phyloP scores from a whole-genome alignment of 2,888 invertebrate species.

The Lycocerus yunnanus region DNA sequence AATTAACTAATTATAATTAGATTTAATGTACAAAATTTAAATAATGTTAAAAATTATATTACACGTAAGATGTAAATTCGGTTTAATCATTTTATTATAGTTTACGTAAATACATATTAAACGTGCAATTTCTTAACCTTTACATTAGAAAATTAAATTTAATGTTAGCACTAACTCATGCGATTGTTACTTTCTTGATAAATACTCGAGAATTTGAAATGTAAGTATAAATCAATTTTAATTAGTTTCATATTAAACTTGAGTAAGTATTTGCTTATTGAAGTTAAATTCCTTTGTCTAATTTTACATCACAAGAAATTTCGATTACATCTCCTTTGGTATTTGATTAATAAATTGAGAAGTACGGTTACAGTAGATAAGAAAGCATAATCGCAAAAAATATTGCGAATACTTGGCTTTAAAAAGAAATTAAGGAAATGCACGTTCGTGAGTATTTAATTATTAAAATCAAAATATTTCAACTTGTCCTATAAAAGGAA shows the following conservation, averaged over 20 bases:
- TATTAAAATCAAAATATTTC: neutral
- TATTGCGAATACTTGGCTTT: neutral
- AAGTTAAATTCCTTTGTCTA: constrained; percentile 5
- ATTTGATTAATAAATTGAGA: neutral
- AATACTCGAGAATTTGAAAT: constrained; percentile 23
- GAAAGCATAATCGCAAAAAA: neutral
- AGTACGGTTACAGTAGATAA: neutral
- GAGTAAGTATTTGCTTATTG: constrained; percentile 6
- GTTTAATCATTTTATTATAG: neutral
- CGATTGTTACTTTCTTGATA: constrained; percentile 26
- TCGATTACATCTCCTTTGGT: neutral
- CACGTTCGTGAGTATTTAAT: neutral
- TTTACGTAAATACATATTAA: too few relatives aligned
- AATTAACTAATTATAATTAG: neutral
- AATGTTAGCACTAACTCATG: constrained; percentile 19
- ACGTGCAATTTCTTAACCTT: neutral
- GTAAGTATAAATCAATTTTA: constrained; percentile 29
- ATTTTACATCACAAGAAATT: neutral
- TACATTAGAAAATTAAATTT: constrained; percentile 21
- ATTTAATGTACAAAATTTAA: neutral
- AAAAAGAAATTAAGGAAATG: neutral
- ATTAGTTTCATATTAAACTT: constrained; percentile 22
- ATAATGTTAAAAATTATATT: neutral
- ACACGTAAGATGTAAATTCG: neutral
- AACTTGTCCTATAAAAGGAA: neutral